A percentile compares a stretch with the other conserved stretches of the same genome.
These are phyloP conservation scores for Lycophotia porphyrea DNA, from an alignment of 2,888 invertebrate species.

Conservation along the genomic window DNA sequence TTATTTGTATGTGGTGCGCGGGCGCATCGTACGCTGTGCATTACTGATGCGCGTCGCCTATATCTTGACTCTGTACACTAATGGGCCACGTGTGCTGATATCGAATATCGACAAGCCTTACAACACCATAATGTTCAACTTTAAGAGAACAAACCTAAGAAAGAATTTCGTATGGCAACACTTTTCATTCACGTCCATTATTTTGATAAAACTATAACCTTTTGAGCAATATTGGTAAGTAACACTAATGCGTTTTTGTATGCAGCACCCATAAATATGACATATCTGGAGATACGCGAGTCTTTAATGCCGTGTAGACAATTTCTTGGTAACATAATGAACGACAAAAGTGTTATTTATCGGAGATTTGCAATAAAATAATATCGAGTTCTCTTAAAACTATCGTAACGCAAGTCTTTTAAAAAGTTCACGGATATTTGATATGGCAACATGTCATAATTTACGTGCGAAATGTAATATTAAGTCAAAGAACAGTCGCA, in stretches of 20 bases:
- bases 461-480: slow-evolving; percentile 52
- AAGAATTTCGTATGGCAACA: slow-evolving; percentile 34
- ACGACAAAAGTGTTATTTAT: slow-evolving; percentile 46
- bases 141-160: slow-evolving; percentile 44
- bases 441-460: slow-evolving; percentile 56
- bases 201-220: slow-evolving; percentile 81
- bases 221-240: slow-evolving; percentile 77
- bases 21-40: slow-evolving; percentile 69
- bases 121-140: slow-evolving; percentile 47
- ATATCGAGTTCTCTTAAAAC: slow-evolving; percentile 29
- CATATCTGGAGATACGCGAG: slow-evolving; percentile 74
- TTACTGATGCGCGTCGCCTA: slow-evolving; percentile 71
- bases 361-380: slow-evolving; percentile 46
- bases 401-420: slow-evolving; percentile 14
- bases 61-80: slow-evolving; percentile 75
- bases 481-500: slow-evolving; percentile 47
- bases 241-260: slow-evolving; percentile 85
- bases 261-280: slow-evolving; percentile 83
- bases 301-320: slow-evolving; percentile 57
- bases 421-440: slow-evolving; percentile 52
- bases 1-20: slow-evolving; percentile 72
- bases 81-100: slow-evolving; percentile 81
- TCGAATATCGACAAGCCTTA: slow-evolving; percentile 66
- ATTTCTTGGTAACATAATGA: slow-evolving; percentile 59
- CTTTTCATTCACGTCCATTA: slow-evolving; percentile 69